Evolutionary conservation across 2,888 invertebrate species (phyloP), one percentile per base, ranked within the genome.

Genomic region (Cerastis leucographa): DNA sequence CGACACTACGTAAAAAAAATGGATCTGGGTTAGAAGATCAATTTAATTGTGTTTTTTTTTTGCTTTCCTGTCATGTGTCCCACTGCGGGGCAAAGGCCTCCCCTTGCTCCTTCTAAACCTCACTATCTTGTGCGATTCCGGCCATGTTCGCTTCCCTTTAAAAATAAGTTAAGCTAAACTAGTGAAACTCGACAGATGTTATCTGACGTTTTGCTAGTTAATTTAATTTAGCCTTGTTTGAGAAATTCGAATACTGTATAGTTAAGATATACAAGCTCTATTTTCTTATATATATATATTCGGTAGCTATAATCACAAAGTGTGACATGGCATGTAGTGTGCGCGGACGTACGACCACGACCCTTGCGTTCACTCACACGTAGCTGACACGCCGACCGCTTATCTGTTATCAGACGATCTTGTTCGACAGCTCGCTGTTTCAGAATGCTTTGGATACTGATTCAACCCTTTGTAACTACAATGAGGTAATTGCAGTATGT

Each of bases 301-400:
- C n/a, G n/a, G n/a, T 56, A 44, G 49, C 25, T 44, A 25, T 65
- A 25, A 56, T 40, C 49, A 62, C 12, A 44, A 61, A 68, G 49
- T 77, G 76, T 72, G 73, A 73, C 80, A 70, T 59, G 73, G 19
- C 65, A 67, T 66, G 66, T 65, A 62, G 35, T 51, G 22, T 62
- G 51, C 65, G 76, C 56, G 40, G 42, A 70, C 76, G 79, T 83
- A 84, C 77, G 88, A 80, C 74, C 79, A 78, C 84, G 87, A 83
- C 87, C 86, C 88, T 80, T 74, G 77, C 85, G 62, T 84, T 82
- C 74, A 79, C 78, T 88, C 85, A 88, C 85, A 85, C 83, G 77
- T 80, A 54, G 35, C 77, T 40, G 64, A 71, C 80, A 78, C 76
- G 79, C 66, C 74, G 74, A 75, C 73, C 62, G 44, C 81, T 80